Evolutionary conservation across 2,797 vertebrate genomes (phyloP).

Genomic region (Muscicapa striata): DNA sequence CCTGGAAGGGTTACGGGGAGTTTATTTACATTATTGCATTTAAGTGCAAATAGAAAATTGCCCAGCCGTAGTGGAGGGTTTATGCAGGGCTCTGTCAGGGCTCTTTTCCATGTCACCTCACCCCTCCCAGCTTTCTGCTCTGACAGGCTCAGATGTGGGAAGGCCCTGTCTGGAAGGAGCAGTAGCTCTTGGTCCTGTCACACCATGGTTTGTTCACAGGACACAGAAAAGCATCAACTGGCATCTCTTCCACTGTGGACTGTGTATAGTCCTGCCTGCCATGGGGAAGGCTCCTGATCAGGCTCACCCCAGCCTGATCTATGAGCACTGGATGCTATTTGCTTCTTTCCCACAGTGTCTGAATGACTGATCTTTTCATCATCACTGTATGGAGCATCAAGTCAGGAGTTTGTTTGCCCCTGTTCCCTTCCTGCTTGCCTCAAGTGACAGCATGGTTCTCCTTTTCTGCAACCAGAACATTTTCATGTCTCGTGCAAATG

Average conservation of each 20-base stretch:
- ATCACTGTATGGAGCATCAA: rapidly evolving
- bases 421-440: not conserved
- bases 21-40: constrained; percentile 71
- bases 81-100: constrained; percentile 46
- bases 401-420: not conserved
- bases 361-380: not conserved
- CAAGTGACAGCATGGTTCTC: not conserved
- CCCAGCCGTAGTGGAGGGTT: constrained; percentile 42
- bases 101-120: constrained; percentile 35
- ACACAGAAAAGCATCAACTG: not conserved
- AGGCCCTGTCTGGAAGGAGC: constrained; percentile 5
- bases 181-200: not conserved
- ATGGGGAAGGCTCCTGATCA: not conserved
- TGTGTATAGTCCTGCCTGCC: not conserved
- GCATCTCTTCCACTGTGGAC: not conserved
- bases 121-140: not conserved
- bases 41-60: constrained; percentile 65
- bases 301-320: not conserved
- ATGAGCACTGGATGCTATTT: not conserved
- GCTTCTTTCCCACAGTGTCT: not conserved
- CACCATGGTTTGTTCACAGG: not conserved
- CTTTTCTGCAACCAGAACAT: not conserved
- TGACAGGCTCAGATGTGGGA: constrained; percentile 11
- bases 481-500: not conserved
- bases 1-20: constrained; percentile 55